Evolutionary conservation across 2,113 vertebrate species (phyloP).

Genomic region (Microcebus jonahi): DNA sequence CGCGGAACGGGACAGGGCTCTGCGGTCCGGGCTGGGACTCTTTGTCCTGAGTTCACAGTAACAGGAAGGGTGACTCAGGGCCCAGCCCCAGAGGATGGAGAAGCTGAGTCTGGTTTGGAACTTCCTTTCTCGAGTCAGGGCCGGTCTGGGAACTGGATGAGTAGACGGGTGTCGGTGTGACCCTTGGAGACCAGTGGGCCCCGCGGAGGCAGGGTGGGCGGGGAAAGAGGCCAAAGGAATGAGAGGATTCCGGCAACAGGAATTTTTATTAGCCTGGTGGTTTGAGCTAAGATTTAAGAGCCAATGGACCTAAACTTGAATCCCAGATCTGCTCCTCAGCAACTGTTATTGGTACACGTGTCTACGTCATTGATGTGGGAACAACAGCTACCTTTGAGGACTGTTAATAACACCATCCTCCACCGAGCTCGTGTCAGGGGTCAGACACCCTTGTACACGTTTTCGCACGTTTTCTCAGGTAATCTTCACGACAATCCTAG

Average conservation of each 20-base stretch:
- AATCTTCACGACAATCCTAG: neutral
- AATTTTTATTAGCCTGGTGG: neutral
- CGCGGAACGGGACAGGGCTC: neutral
- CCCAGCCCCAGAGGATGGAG: conserved; percentile 51
- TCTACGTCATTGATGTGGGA: neutral
- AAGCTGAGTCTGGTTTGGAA: conserved; percentile 49
- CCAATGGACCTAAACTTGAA: no score
- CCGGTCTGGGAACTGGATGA: conserved; percentile 20
- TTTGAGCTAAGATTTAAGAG: neutral
- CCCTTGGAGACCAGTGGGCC: no score
- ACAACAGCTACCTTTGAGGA: neutral
- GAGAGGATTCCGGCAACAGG: no score
- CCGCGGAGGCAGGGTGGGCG: no score
- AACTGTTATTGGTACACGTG: no score
- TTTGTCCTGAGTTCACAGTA: conserved; percentile 57
- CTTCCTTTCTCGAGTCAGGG: conserved; percentile 45
- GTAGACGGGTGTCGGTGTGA: neutral
- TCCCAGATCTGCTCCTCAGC: neutral
- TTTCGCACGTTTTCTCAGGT: neutral
- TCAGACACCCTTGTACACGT: neutral
- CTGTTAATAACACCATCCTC: no score
- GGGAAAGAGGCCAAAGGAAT: neutral
- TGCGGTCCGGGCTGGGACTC: conserved; percentile 52
- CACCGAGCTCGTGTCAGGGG: no score
- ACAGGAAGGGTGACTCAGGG: conserved; percentile 73